These are phyloP conservation scores for Lepidurus arcticus DNA, from an alignment of 1,140 invertebrate genomes.

Conservation along the genomic window DNA sequence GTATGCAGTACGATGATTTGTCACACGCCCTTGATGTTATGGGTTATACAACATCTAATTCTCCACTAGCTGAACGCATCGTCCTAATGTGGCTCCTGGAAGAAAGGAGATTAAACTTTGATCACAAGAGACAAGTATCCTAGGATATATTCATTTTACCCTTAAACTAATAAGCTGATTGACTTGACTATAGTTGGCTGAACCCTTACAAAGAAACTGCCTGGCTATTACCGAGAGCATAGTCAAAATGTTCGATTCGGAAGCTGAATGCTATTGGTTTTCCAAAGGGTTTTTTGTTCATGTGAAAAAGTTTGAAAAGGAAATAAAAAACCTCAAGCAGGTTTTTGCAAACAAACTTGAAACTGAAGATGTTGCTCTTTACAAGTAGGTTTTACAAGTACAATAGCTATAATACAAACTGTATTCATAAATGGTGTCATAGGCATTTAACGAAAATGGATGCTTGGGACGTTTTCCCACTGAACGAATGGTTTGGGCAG, in stretches of 20 bases:
- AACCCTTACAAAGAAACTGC: conserved; percentile 37
- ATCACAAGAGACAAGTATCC: conserved; percentile 50
- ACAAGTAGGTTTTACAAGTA: conserved; percentile 42
- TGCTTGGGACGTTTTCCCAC: conserved; percentile 47
- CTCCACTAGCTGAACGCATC: conserved; percentile 56
- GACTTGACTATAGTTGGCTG: conserved; percentile 31
- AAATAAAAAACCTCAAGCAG: conserved; percentile 58
- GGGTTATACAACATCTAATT: conserved; percentile 52
- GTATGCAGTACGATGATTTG: conserved; percentile 68
- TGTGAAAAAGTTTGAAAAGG: conserved; percentile 57
- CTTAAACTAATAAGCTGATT: conserved; percentile 38
- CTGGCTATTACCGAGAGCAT: conserved; percentile 61
- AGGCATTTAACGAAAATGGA: conserved; percentile 36
- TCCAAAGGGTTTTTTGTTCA: conserved; percentile 64
- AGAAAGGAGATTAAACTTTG: conserved; percentile 56
- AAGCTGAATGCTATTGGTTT: conserved; percentile 72
- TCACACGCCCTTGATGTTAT: conserved; percentile 61
- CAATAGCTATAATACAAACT: background rate
- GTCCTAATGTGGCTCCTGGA: conserved; percentile 72
- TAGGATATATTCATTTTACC: conserved; percentile 41
- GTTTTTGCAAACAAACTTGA: conserved; percentile 58
- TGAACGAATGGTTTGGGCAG: conserved; percentile 67
- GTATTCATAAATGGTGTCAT: background rate
- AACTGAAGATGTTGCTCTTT: conserved; percentile 62
- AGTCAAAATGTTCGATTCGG: conserved; percentile 60